Evolutionary conservation across 2,113 vertebrate species (phyloP).

Genomic region (Loxodonta africana): DNA sequence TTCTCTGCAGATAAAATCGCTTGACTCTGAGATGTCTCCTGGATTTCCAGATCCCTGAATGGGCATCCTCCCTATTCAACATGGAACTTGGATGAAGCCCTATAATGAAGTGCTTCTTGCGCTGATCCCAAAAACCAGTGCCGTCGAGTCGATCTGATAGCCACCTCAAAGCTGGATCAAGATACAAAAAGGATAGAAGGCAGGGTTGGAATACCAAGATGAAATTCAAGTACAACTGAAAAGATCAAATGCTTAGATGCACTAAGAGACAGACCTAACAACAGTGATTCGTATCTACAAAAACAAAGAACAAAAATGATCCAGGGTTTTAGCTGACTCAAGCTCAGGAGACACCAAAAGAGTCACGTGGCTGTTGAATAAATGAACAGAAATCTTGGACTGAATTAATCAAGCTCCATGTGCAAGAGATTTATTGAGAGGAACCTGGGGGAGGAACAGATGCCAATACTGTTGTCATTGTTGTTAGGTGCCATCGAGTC

Average conservation of each 20-base stretch:
- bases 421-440: neutral
- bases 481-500: too few species aligned
- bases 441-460: accelerated
- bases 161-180: accelerated
- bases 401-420: neutral
- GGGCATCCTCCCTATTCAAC: neutral
- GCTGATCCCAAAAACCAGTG: too few species aligned
- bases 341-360: neutral
- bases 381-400: neutral
- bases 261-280: neutral
- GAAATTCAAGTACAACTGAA: neutral
- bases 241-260: neutral
- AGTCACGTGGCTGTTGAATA: neutral
- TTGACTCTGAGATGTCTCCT: neutral
- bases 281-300: neutral
- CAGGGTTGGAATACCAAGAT: neutral
- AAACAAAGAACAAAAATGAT: neutral
- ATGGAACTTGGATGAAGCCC: neutral
- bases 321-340: neutral
- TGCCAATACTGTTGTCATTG: neutral
- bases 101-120: neutral
- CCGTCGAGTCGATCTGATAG: neutral
- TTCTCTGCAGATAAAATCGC: neutral
- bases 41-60: neutral
- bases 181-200: neutral